Conservation (phyloP, 2,888 invertebrate species). For the Omphaloscelis lunosa region DNA sequence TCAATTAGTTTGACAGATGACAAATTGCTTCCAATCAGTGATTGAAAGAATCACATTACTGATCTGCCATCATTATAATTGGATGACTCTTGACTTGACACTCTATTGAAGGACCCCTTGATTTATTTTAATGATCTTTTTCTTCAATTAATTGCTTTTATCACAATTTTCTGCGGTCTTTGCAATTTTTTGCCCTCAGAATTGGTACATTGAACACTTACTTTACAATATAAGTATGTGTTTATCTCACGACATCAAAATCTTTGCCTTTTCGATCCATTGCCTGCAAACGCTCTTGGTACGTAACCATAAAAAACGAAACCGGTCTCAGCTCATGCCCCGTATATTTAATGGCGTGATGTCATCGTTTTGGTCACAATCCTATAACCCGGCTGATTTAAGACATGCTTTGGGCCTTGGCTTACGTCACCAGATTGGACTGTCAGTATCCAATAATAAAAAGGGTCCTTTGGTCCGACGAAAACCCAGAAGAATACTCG, state of each 20-base stretch:
- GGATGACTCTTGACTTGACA: constrained; percentile 11
- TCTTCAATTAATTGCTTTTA: neutral
- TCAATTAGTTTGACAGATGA: constrained; percentile 37
- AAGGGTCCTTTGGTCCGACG: neutral
- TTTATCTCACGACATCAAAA: constrained; percentile 29
- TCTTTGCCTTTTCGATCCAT: constrained; percentile 36
- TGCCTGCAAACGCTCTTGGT: constrained; percentile 41
- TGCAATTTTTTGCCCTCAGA: neutral
- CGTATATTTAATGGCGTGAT: constrained; percentile 71
- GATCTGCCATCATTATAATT: constrained; percentile 19
- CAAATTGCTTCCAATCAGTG: constrained; percentile 43
- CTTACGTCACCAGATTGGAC: neutral
- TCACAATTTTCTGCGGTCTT: neutral
- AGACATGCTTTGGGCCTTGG: neutral
- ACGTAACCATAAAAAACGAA: constrained; percentile 59
- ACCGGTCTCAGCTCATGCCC: constrained; percentile 69
- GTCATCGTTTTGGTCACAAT: constrained; percentile 71
- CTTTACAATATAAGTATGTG: constrained; percentile 8
- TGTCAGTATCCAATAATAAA: neutral
- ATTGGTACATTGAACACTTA: neutral
- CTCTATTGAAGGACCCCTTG: neutral
- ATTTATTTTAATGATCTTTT: constrained; percentile 25
- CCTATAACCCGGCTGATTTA: constrained; percentile 57
- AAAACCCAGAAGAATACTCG: neutral
- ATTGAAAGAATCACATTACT: constrained; percentile 40